A percentile compares a stretch with the other conserved stretches of the same genome.
These are phyloP conservation scores for Clepsis dumicolana DNA, from an alignment of 2,888 invertebrate genomes.

Conservation along the genomic window DNA sequence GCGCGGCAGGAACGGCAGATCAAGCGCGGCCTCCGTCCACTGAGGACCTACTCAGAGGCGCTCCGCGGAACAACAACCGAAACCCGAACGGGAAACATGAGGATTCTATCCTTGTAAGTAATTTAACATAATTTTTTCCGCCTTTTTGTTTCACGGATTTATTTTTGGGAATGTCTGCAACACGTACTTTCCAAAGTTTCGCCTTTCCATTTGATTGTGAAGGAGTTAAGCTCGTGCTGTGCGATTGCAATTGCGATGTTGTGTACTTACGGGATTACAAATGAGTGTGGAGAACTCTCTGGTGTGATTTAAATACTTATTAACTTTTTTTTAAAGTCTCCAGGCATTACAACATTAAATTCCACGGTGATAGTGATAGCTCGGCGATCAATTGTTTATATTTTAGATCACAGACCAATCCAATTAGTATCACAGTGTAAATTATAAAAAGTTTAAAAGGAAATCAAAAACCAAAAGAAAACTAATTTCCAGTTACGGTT, in stretches of 20 bases:
- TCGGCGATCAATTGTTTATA: not conserved
- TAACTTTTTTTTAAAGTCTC: not conserved
- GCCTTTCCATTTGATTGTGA: constrained; percentile 20
- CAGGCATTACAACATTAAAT: not conserved
- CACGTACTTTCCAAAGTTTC: constrained; percentile 12
- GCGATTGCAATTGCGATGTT: constrained; percentile 77
- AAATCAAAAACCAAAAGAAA: not conserved
- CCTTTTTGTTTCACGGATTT: not conserved
- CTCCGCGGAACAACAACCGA: constrained; percentile 71
- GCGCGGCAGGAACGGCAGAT: constrained; percentile 67
- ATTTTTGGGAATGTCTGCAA: not conserved
- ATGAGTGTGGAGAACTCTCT: not conserved
- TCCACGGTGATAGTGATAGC: not conserved
- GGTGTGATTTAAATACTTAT: not conserved
- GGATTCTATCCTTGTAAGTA: constrained; percentile 78
- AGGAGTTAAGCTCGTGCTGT: constrained; percentile 55
- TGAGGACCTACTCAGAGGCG: constrained; percentile 74
- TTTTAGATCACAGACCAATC: not conserved
- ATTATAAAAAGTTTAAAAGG: not conserved
- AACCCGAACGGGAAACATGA: constrained; percentile 66
- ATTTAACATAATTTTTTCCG: constrained; percentile 36
- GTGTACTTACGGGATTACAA: constrained; percentile 13
- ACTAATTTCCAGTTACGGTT: not conserved
- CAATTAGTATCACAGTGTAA: not conserved
- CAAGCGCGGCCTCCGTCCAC: constrained; percentile 76